Percentiles rank a stretch among this genome's conserved stretches.
Conservation (phyloP, 23 tunicate species). For the Clavelina lepadiformis region DNA sequence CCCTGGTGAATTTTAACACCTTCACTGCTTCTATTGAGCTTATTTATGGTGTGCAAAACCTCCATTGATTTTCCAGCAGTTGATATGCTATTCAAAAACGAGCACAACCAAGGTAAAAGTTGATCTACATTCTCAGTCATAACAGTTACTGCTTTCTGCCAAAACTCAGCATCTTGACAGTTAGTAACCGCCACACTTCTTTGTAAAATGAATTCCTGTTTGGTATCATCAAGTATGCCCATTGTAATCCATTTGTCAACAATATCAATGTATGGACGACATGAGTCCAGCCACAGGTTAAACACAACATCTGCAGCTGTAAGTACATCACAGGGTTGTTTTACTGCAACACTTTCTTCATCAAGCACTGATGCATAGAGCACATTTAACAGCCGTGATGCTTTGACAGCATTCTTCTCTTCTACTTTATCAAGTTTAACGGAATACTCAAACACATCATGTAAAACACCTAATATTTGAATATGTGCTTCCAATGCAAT, state of each 20-base stretch:
- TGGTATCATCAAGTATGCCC: conserved; percentile 47
- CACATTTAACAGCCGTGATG: conserved; percentile 36
- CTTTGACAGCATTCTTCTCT: conserved; percentile 35
- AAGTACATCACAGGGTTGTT: background rate
- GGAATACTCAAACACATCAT: conserved; percentile 29
- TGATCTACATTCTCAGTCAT: conserved; percentile 11
- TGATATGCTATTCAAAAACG: conserved; percentile 23
- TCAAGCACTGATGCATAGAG: conserved; percentile 32
- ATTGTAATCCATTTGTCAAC: conserved; percentile 63
- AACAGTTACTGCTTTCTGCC: conserved; percentile 36
- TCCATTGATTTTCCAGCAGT: conserved; percentile 89
- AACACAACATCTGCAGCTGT: conserved; percentile 30
- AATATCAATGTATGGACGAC: conserved; percentile 61
- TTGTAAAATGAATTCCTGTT: conserved; percentile 49
- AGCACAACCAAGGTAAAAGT: conserved; percentile 37
- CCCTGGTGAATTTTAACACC: no score
- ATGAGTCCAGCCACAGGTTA: conserved; percentile 60
- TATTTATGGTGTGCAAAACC: conserved; percentile 39
- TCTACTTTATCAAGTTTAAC: conserved; percentile 22
- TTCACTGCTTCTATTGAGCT: background rate
- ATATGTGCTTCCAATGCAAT: conserved; percentile 10
- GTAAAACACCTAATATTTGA: conserved; percentile 16
- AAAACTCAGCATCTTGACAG: conserved; percentile 32
- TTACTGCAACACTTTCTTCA: background rate
- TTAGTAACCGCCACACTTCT: background rate